phyloP scores from a whole-genome alignment of 1,140 invertebrate species.

The Hyles vespertilio region DNA sequence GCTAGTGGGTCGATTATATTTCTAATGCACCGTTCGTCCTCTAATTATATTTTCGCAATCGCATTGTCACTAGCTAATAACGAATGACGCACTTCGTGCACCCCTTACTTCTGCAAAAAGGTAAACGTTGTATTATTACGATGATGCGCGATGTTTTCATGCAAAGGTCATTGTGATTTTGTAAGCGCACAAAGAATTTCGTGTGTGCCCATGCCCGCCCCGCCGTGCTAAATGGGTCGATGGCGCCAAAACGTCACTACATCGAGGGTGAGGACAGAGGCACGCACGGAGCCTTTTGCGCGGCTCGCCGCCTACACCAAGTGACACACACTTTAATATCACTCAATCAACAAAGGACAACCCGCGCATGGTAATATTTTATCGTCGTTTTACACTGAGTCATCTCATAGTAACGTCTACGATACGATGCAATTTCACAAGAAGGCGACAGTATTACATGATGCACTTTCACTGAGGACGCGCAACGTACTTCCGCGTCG shows the following conservation, averaged over 20 bases:
- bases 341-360: constrained; percentile 30
- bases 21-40: constrained; percentile 47
- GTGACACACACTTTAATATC: constrained; percentile 10
- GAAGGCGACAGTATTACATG: constrained; percentile 70
- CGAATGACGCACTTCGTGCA: constrained; percentile 68
- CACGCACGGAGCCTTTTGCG: constrained; percentile 11
- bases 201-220: constrained; percentile 51
- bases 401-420: constrained; percentile 34
- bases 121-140: constrained; percentile 44
- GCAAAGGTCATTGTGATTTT: constrained; percentile 50
- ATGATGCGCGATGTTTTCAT: constrained; percentile 44
- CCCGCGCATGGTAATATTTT: constrained; percentile 25
- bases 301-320: constrained; percentile 6
- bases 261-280: constrained; percentile 34
- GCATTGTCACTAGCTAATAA: constrained; percentile 68
- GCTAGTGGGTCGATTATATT: constrained; percentile 51
- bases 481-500: constrained; percentile 47
- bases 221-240: constrained; percentile 69
- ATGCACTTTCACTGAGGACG: constrained; percentile 71
- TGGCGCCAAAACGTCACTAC: constrained; percentile 71
- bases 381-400: constrained; percentile 40
- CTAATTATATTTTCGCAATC: constrained; percentile 60
- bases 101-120: constrained; percentile 64
- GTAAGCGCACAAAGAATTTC: constrained; percentile 58
- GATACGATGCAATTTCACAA: constrained; percentile 70